Conservation (phyloP, 2,888 invertebrate genomes). For the Drosophila acutilabella region DNA sequence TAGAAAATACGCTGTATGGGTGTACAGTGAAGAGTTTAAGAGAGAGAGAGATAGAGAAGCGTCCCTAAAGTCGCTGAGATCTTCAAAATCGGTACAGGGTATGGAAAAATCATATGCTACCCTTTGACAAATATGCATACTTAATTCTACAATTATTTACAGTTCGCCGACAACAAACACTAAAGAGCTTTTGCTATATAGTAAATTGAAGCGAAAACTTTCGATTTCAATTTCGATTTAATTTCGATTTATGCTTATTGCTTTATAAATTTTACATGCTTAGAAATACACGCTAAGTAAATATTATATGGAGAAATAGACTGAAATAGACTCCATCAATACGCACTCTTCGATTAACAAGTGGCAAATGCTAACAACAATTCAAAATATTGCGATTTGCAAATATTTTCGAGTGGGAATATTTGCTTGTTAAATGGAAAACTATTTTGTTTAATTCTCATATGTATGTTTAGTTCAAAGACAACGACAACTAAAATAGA, state of each 20-base stretch:
- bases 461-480: conserved; percentile 52
- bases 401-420: conserved; percentile 22
- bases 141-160: conserved; percentile 48
- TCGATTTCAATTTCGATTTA: conserved; percentile 9
- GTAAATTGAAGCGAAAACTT: conserved; percentile 56
- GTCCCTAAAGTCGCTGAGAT: conserved; percentile 10
- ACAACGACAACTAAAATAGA: conserved; percentile 42
- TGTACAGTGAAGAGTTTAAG: background rate
- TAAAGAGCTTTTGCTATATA: conserved; percentile 31
- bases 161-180: conserved; percentile 53
- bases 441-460: conserved; percentile 54
- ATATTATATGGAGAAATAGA: conserved; percentile 38
- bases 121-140: conserved; percentile 18
- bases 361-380: conserved; percentile 74
- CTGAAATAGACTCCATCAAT: conserved; percentile 18
- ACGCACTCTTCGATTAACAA: conserved; percentile 55
- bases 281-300: conserved; percentile 28
- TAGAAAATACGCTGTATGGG: conserved; percentile 30
- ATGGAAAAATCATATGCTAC: conserved; percentile 7
- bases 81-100: background rate
- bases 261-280: conserved; percentile 19
- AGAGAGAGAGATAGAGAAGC: background rate
- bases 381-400: conserved; percentile 28
- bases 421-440: conserved; percentile 52
- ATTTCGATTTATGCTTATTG: conserved; percentile 20